Base-by-base conservation (phyloP, 2,113 vertebrate species). In the Nipponia nippon region DNA sequence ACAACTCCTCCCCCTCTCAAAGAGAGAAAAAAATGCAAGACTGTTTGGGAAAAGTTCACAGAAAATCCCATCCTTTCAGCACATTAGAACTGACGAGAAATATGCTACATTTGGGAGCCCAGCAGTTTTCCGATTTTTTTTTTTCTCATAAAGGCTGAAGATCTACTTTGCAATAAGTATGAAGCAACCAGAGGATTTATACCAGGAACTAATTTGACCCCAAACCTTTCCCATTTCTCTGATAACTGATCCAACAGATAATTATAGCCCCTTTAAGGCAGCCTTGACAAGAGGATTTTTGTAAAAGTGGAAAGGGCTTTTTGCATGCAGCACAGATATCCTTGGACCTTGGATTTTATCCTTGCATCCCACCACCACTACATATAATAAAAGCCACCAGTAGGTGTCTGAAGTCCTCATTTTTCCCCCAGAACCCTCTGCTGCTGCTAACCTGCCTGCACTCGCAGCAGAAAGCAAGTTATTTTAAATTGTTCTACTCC, bases 1-100 rank as follows among this genome's bases (percentile, higher is more conserved):
- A 90, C 96, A 97, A 97, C 96, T 97, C 96, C 96, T 95, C 96
- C 96, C 96, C 66, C 40, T 96, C 95, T 93, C 93, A 90, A 94
- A 95, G 93, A 85, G 36, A 93, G 49, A 56, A 70, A 44, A 61
- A 55, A 89, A 83, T 29, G 87, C 65, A 73, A 90, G 87, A 91
- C 8, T 72, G 67, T 86, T 95, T 95, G 90, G 79, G 87, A 86
- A 92, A 95, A 96, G 90, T 95, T 94, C 84, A 80, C 66, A 96
- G 93, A 94, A 97, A 96, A 95, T 90, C 93, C 82, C 25, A 87
- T 95, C 70, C 95, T 95, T 91, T 96, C 95, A 96, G 82, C 87
- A 62, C 87, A 20, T 46, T 47, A 7, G 7, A 58, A 17, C 46
- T 62, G 71, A 80, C 0, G 75, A 91, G 87, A 58, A 93, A 88